phyloP scores from a whole-genome alignment of 2,888 invertebrate species.

The Meliscaeva auricollis region DNA sequence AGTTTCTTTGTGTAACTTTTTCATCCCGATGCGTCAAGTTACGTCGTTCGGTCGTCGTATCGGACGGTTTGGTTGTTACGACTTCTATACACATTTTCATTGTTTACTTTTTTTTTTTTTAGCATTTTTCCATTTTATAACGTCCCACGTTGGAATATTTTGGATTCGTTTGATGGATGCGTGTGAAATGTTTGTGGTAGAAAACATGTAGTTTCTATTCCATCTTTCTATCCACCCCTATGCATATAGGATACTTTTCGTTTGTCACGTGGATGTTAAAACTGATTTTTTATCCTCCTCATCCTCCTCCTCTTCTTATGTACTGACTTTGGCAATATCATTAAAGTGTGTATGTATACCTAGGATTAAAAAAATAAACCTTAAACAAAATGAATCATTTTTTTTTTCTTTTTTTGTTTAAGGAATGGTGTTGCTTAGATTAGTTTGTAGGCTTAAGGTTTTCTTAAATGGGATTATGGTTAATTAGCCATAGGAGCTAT shows the following conservation, averaged over 20 bases:
- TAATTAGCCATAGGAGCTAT: slow-evolving; percentile 3
- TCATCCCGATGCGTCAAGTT: slow-evolving; percentile 11
- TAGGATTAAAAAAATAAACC: slow-evolving; percentile 2
- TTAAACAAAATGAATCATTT: neutral
- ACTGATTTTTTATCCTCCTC: neutral
- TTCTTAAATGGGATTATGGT: slow-evolving; percentile 30
- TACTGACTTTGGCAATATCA: slow-evolving; percentile 3
- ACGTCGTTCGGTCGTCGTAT: neutral
- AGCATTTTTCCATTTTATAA: neutral
- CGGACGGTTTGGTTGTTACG: neutral
- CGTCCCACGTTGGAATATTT: slow-evolving; percentile 31
- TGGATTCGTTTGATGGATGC: slow-evolving; percentile 20
- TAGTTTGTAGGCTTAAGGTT: slow-evolving; percentile 18
- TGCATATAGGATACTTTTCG: slow-evolving; percentile 1
- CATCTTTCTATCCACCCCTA: slow-evolving; percentile 29
- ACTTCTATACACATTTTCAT: neutral
- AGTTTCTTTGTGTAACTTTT: neutral
- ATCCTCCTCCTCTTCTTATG: too few species aligned
- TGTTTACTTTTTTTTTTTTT: neutral
- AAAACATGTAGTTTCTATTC: slow-evolving; percentile 18
- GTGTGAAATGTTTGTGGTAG: slow-evolving; percentile 29
- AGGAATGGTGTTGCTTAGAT: slow-evolving; percentile 9
- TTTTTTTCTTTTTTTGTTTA: too few species aligned
- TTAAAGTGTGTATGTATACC: neutral
- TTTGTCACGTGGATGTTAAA: neutral